These are phyloP conservation scores for Drosophila oshimai DNA, from an alignment of 1,140 invertebrate species.

Conservation along the genomic window DNA sequence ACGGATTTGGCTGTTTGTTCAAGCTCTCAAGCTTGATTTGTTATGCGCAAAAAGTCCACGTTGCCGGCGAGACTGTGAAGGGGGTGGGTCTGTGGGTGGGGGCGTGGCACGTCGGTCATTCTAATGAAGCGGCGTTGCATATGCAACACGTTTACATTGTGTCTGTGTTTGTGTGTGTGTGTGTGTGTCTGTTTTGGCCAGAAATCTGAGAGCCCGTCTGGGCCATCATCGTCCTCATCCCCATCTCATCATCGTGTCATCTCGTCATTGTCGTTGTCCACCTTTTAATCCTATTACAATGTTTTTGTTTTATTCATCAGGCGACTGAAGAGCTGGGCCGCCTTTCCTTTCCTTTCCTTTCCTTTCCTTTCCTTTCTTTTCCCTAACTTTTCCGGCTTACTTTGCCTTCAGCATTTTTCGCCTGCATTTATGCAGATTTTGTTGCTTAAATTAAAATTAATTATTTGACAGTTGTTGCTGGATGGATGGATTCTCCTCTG, in stretches of 20 bases:
- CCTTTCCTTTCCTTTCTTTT: conserved; percentile 23
- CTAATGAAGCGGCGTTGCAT: conserved; percentile 76
- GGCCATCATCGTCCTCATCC: conserved; percentile 10
- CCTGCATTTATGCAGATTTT: conserved; percentile 73
- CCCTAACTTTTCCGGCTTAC: conserved; percentile 22
- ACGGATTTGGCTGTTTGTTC: conserved; percentile 30
- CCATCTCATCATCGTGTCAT: conserved; percentile 29
- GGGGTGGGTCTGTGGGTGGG: not conserved
- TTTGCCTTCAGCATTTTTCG: not conserved
- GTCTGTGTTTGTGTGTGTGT: conserved; percentile 9
- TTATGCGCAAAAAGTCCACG: conserved; percentile 79
- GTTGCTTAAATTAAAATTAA: conserved; percentile 81
- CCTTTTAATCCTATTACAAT: conserved; percentile 79
- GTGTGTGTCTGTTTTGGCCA: conserved; percentile 10
- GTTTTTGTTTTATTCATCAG: conserved; percentile 79
- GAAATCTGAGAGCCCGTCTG: conserved; percentile 63
- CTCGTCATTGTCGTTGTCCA: conserved; percentile 64
- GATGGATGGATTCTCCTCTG: not conserved
- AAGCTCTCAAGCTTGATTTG: conserved; percentile 71
- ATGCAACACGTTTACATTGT: conserved; percentile 74
- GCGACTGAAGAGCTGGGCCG: conserved; percentile 8
- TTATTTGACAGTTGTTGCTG: conserved; percentile 77
- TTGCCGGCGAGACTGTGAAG: conserved; percentile 64
- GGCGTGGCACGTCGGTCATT: conserved; percentile 70
- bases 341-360: conserved; percentile 12